Base-by-base conservation (phyloP, 2,113 vertebrate genomes). In the Pseudois nayaur region DNA sequence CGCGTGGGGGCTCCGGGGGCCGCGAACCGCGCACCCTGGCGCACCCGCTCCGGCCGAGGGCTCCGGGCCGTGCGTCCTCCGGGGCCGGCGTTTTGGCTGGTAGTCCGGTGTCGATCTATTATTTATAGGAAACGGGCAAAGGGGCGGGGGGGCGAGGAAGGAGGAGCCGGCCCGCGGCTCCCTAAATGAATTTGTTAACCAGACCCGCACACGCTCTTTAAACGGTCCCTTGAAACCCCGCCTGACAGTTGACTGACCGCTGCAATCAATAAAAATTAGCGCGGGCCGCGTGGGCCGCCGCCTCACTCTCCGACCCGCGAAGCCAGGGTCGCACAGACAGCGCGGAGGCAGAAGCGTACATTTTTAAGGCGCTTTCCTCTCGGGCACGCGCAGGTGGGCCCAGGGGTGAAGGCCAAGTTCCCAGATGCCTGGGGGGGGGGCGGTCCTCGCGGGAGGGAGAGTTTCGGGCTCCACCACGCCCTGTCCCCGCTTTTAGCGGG, bases 121-220 rank as follows among this genome's bases (percentile, higher is more conserved):
- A 99, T 99, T 99, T 99, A 99, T 99, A 98, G 98, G 98, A 98
- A 98, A 96, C 98, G 98, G 98, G 98, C 96, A 97, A 98, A 97
- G 98, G 98, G 98, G 98, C 97, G 98, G 98, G 97, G 96, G 96
- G 93, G 93, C 88, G 97, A 85, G 15, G 82, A 87, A 76, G 87
- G 93, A 97, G 57, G 97, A 97, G 96, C 45, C 23, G 55, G 86
- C 93, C 97, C 3, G 64, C 27, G 82, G 93, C 90, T 97, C 97
- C 96, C 98, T 99, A 99, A 99, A 99, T 99, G 99, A 99, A 99
- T 99, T 99, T 99, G 99, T 99, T 99, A 99, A 99, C 99, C 99
- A 99, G 99, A 99, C 99, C 99, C 83, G 98, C 98, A 98, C 97
- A 98, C 97, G 98, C 98, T 99, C 97, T 98, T 99, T 99, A 99